Evolutionary conservation across 1,140 invertebrate species (phyloP), one percentile per base, ranked within the genome.

Genomic region (Zaprionus taronus): DNA sequence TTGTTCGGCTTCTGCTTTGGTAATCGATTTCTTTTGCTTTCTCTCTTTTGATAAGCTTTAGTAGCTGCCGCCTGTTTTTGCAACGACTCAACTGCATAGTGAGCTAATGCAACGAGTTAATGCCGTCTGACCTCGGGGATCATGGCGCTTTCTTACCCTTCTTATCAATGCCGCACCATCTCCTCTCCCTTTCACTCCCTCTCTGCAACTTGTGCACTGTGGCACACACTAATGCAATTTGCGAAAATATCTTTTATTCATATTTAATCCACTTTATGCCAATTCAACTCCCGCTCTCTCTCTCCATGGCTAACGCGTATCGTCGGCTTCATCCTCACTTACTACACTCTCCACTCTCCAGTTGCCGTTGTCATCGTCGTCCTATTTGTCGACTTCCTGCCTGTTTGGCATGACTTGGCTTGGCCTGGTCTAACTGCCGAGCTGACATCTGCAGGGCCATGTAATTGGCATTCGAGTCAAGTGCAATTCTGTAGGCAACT

Each of bases 391-490:
- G 77, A 60, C 77, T 66, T 60, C 26, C 73, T 64, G 67, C 67
- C 49, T 53, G 15, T 15, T 11, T 55, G 38, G 55, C 53, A 58
- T 77, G 76, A 6, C 47, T 44, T 77, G 72, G 11, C 47, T 26
- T 44, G 49, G 66, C 49, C 38, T 66, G 64, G 53, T 53, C 36
- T 61, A 69, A 61, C 72, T 74, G 65, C 57, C 58, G 38, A 57
- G 53, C 82, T 90, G 84, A 79, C 84, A 87, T 76, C 84, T 81
- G 74, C 78, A 81, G 66, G 61, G 56, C 81, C 79, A 78, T 83
- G 85, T 90, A 90, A 90, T 90, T 90, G 85, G 85, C 85, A 90
- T 90, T 90, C 81, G 79, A 90, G 85, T 90, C 85, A 90, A 90
- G 85, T 90, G 85, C 85, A 90, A 90, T 90, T 91, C 85, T 58